Evolutionary conservation across 2,888 invertebrate species (phyloP), one percentile per base, ranked within the genome.

Genomic region (Nomada flava): DNA sequence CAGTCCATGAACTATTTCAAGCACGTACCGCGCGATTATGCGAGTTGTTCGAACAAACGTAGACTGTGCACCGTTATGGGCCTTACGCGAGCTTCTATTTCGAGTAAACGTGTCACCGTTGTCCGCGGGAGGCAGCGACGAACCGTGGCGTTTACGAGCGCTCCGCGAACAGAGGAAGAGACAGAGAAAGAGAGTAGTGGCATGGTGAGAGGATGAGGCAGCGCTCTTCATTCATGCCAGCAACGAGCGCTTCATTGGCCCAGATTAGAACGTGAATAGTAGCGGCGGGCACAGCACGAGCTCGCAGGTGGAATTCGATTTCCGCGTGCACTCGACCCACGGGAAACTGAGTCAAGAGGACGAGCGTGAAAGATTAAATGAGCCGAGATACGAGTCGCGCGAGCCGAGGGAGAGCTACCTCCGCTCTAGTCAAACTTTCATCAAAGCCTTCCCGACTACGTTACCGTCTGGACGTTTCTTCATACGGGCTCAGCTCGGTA

Each of bases 221-320:
- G 57, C 78, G 76, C 88, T 81, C 79, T 78, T 84, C 89, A 90
- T 90, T 90, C 90, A 90, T 85, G 77, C 79, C 65, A 76, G 80
- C 78, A 88, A 86, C 89, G 89, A 89, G 86, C 87, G 86, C 90
- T 88, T 89, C 88, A 91, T 90, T 90, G 88, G 87, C 82, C 83
- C 86, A 89, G 88, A 91, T 91, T 91, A 87, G 88, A 88, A 79
- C 84, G 75, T 90, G 89, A 90, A 90, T 90, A 89, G 90, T 44
- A 81, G 77, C 83, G 76, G 64, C 84, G 85, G 80, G 82, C 84
- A 81, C 82, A 72, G 62, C 55, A 63, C 65, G 64, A 74, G 82
- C 71, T 80, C 80, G 74, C 79, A 76, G 74, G 79, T 80, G 82
- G 76, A 52, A 80, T 83, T 89, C 86, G 88, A 84, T 88, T 90